These are phyloP conservation scores for Solea senegalensis DNA, from an alignment of 2,113 vertebrate species.

Conservation along the genomic window DNA sequence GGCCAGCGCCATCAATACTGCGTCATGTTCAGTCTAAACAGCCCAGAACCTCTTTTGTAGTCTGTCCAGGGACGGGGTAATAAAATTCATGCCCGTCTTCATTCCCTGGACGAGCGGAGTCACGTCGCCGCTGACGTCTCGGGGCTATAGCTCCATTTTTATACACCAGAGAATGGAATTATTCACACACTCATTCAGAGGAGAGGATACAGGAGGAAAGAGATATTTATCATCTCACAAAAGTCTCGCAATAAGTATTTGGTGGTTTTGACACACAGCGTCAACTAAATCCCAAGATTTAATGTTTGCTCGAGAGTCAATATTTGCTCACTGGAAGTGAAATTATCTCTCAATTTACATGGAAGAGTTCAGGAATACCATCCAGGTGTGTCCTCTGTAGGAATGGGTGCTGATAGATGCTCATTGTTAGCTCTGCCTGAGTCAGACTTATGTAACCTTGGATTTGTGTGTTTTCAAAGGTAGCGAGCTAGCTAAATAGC, in stretches of 20 bases:
- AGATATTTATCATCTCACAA: slow-evolving; percentile 47
- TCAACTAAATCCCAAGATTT: slow-evolving; percentile 28
- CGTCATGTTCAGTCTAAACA: slow-evolving; percentile 71
- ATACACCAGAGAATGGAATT: neutral
- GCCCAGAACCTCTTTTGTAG: slow-evolving; percentile 51
- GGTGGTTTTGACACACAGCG: slow-evolving; percentile 41
- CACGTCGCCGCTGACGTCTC: slow-evolving; percentile 25
- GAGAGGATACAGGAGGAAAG: slow-evolving; percentile 25
- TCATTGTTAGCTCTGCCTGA: no score
- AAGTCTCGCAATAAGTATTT: slow-evolving; percentile 49
- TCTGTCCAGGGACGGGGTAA: slow-evolving; percentile 43
- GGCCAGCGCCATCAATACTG: slow-evolving; percentile 72
- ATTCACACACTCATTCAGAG: slow-evolving; percentile 7
- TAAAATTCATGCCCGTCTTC: slow-evolving; percentile 50
- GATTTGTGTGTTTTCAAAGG: no score
- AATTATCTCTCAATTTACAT: slow-evolving; percentile 36
- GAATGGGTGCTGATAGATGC: no score
- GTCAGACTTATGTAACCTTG: no score
- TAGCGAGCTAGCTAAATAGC: no score
- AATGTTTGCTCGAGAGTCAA: slow-evolving; percentile 48
- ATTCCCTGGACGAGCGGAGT: slow-evolving; percentile 23
- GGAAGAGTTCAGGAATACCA: neutral
- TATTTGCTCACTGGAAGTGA: slow-evolving; percentile 34
- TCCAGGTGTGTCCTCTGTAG: slow-evolving; percentile 5
- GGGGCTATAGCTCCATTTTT: slow-evolving; percentile 10